phyloP scores from a whole-genome alignment of 2,797 vertebrate species.

The Clarias laeviceps region DNA sequence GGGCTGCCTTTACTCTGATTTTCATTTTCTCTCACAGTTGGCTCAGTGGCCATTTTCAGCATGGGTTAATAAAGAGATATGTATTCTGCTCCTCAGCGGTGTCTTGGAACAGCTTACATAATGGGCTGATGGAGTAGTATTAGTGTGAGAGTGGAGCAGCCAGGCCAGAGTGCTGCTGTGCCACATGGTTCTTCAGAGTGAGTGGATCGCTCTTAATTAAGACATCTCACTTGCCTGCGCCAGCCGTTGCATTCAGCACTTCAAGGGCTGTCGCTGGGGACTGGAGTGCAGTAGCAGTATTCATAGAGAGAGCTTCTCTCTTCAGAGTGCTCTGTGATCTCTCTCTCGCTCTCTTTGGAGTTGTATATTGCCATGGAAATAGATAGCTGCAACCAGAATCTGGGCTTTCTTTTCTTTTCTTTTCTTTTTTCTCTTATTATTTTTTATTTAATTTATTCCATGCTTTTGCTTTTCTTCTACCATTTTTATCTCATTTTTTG shows the following conservation, averaged over 20 bases:
- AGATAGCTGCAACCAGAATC: conserved; percentile 29
- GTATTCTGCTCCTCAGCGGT: conserved; percentile 32
- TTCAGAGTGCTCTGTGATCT: conserved; percentile 61
- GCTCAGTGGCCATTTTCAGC: conserved; percentile 17
- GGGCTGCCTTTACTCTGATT: background rate
- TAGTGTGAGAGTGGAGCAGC: conserved; percentile 27
- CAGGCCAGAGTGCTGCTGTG: background rate
- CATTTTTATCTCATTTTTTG: conserved; percentile 39
- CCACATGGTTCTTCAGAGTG: conserved; percentile 23
- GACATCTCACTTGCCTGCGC: conserved; percentile 47
- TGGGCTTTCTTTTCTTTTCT: background rate
- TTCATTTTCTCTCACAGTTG: conserved; percentile 6
- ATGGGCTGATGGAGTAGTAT: conserved; percentile 38
- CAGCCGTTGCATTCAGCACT: conserved; percentile 60
- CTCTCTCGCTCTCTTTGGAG: conserved; percentile 37
- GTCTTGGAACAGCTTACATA: conserved; percentile 45
- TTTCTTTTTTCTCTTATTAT: background rate
- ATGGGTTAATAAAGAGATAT: conserved; percentile 40
- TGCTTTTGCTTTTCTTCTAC: conserved; percentile 3
- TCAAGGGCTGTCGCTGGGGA: conserved; percentile 59
- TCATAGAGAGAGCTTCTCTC: conserved; percentile 56
- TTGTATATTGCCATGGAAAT: conserved; percentile 41
- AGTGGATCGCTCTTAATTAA: conserved; percentile 56
- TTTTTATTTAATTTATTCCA: background rate
- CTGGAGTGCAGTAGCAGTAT: conserved; percentile 62